phyloP scores from a whole-genome alignment of 2,113 vertebrate genomes.

The Pao palembangensis region DNA sequence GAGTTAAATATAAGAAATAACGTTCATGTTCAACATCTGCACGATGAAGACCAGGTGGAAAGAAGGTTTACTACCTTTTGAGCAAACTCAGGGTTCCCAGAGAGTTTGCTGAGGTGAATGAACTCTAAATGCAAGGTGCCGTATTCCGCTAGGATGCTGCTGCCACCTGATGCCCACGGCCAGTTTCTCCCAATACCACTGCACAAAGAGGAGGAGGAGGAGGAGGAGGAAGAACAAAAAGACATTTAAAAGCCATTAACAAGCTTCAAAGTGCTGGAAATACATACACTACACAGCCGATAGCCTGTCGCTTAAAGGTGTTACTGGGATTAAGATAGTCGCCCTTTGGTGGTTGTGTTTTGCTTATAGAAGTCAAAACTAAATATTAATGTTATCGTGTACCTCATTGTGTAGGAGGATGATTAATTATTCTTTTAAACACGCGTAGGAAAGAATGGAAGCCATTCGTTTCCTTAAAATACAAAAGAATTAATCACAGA shows the following conservation, averaged over 20 bases:
- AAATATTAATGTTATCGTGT: too few relatives aligned
- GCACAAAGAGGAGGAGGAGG: slow-evolving; percentile 10
- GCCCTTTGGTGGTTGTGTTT: too few relatives aligned
- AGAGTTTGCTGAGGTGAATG: slow-evolving; percentile 89
- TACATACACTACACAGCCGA: neutral
- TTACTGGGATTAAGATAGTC: too few relatives aligned
- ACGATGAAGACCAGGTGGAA: too few relatives aligned
- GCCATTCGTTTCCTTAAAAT: too few relatives aligned
- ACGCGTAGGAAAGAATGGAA: too few relatives aligned
- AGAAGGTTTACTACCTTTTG: slow-evolving; percentile 82
- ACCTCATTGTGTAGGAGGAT: too few relatives aligned
- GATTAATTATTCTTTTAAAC: too few relatives aligned
- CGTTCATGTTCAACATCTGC: neutral
- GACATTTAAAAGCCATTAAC: neutral
- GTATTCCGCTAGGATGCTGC: slow-evolving; percentile 98
- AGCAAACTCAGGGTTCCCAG: slow-evolving; percentile 88
- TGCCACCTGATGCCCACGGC: slow-evolving; percentile 98
- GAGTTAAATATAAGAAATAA: too few relatives aligned
- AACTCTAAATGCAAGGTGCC: slow-evolving; percentile 97
- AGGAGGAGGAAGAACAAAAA: neutral
- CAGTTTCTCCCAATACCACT: slow-evolving; percentile 96
- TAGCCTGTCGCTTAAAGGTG: neutral
- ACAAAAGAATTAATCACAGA: too few relatives aligned
- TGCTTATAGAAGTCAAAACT: too few relatives aligned
- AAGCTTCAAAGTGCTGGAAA: neutral